Conservation (phyloP, 2,797 vertebrate species). For the Sphaeramia orbicularis region DNA sequence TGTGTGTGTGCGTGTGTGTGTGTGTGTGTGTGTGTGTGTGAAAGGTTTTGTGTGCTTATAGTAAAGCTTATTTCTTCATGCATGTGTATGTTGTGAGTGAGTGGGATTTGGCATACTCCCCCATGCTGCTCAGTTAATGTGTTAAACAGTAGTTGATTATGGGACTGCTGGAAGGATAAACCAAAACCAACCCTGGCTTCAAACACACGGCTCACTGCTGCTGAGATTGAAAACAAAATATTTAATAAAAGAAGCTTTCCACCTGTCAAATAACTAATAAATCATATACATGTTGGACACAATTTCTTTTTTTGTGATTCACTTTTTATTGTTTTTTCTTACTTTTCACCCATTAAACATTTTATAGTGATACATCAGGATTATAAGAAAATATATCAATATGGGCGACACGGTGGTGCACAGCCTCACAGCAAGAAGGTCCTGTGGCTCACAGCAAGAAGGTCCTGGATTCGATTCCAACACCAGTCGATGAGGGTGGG, state of each 20-base stretch:
- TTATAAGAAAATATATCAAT: too few relatives aligned
- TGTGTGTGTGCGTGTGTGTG: too few relatives aligned
- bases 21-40: constrained; percentile 10
- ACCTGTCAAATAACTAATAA: constrained; percentile 42
- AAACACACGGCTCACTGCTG: constrained; percentile 39
- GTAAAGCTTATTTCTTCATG: constrained; percentile 1
- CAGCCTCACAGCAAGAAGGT: too few relatives aligned
- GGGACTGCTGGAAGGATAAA: constrained; percentile 67
- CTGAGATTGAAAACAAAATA: constrained; percentile 33
- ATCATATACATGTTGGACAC: constrained; percentile 4
- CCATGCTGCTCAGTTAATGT: constrained; percentile 46
- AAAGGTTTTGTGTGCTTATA: constrained; percentile 16
- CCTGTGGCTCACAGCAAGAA: too few relatives aligned
- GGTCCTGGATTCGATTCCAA: too few relatives aligned
- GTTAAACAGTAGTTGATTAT: constrained; percentile 68
- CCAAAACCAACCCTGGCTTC: constrained; percentile 53
- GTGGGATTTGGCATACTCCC: constrained; percentile 19
- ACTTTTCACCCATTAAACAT: too few relatives aligned
- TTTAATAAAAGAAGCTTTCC: constrained; percentile 29
- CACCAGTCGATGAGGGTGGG: too few relatives aligned
- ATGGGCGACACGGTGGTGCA: too few relatives aligned
- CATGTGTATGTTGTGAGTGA: neutral
- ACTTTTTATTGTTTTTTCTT: too few relatives aligned
- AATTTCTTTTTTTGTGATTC: too few relatives aligned
- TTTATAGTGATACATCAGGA: too few relatives aligned